These are phyloP conservation scores for Palythoa caribaeorum DNA, from an alignment of 92 coral and sea anemone genomes.

Conservation along the genomic window DNA sequence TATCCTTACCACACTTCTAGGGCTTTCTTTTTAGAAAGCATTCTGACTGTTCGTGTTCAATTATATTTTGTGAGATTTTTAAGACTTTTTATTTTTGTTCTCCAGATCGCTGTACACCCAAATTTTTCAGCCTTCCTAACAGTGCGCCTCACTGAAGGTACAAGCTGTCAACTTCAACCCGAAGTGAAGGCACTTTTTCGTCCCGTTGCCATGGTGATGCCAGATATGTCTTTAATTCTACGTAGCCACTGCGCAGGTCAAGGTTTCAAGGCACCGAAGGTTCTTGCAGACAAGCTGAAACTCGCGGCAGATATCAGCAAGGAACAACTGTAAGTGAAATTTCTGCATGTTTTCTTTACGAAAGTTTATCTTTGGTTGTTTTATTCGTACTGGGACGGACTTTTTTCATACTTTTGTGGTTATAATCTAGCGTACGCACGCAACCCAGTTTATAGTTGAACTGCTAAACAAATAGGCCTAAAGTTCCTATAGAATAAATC, in stretches of 20 bases:
- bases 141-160: slow-evolving; percentile 60
- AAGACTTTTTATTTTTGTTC: not conserved
- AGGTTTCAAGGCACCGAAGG: slow-evolving; percentile 96
- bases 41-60: too few species aligned
- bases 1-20: too few species aligned
- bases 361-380: not conserved
- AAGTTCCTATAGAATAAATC: too few species aligned
- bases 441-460: too few species aligned
- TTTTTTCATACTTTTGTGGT: too few species aligned
- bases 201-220: slow-evolving; percentile 91
- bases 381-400: not conserved
- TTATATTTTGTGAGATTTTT: not conserved
- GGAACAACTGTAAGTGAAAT: slow-evolving; percentile 86
- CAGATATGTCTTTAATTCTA: slow-evolving; percentile 87
- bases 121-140: slow-evolving; percentile 90
- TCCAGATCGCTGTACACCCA: slow-evolving; percentile 81
- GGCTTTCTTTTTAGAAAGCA: too few species aligned
- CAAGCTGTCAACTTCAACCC: slow-evolving; percentile 66
- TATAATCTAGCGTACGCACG: too few species aligned
- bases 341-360: not conserved
- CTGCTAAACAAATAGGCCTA: too few species aligned
- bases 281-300: slow-evolving; percentile 90
- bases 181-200: slow-evolving; percentile 94
- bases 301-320: slow-evolving; percentile 84
- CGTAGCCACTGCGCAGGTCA: slow-evolving; percentile 98